Percentiles rank a stretch among this genome's conserved stretches.
Evolutionary conservation across 2,797 vertebrate genomes (phyloP).

Genomic region (Bovichtus variegatus): DNA sequence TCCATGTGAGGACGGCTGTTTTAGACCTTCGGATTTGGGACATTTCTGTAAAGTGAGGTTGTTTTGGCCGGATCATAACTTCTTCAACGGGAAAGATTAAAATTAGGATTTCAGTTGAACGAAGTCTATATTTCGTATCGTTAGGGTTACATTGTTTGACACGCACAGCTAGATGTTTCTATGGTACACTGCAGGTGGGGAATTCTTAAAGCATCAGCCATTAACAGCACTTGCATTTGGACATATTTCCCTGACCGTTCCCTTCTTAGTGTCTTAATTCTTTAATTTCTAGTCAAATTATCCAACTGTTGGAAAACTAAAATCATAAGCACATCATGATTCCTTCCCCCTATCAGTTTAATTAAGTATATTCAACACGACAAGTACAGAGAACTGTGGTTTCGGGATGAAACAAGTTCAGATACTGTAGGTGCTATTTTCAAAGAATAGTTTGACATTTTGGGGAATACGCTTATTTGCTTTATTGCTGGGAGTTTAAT

Average conservation of each 20-base stretch:
- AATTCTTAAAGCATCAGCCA: constrained; percentile 36
- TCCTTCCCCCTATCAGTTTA: background rate
- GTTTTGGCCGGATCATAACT: constrained; percentile 17
- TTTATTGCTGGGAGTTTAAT: background rate
- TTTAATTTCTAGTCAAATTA: constrained; percentile 36
- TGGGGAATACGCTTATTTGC: background rate
- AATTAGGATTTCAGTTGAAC: background rate
- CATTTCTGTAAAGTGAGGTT: constrained; percentile 25
- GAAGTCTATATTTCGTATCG: background rate
- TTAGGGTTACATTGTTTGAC: background rate
- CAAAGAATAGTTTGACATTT: constrained; percentile 5
- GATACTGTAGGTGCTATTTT: constrained; percentile 40
- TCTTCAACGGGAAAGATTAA: background rate
- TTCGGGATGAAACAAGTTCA: too few species aligned
- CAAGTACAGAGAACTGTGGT: too few species aligned
- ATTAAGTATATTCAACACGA: background rate
- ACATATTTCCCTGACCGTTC: background rate
- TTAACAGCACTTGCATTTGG: constrained; percentile 9
- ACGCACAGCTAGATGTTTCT: constrained; percentile 43
- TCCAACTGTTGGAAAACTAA: background rate
- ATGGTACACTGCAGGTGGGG: constrained; percentile 49
- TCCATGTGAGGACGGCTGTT: constrained; percentile 30
- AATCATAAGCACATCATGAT: constrained; percentile 31
- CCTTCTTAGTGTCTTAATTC: background rate
- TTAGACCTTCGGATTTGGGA: constrained; percentile 6